phyloP scores from a whole-genome alignment of 2,888 invertebrate genomes.

The Mimas tiliae region DNA sequence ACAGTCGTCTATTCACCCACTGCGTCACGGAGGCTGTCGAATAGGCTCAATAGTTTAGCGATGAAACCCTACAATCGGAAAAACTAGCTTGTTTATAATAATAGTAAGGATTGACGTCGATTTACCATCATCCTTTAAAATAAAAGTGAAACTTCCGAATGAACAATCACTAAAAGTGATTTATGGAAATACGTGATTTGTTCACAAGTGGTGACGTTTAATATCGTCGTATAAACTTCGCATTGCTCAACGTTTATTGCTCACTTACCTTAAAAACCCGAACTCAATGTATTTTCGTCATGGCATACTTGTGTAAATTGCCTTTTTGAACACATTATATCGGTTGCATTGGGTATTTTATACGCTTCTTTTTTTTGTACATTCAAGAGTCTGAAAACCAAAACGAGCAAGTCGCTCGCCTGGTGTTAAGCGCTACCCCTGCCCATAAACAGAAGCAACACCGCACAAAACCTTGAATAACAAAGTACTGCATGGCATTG shows the following conservation, averaged over 20 bases:
- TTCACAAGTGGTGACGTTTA: conserved; percentile 40
- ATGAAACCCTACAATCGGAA: neutral
- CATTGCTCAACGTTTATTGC: conserved; percentile 46
- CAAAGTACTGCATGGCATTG: too few relatives aligned
- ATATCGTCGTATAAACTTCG: conserved; percentile 36
- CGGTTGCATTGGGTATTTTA: neutral
- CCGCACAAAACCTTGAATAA: too few relatives aligned
- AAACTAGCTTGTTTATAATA: too few relatives aligned
- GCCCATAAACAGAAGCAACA: too few relatives aligned
- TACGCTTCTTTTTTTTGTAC: neutral
- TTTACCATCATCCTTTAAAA: neutral
- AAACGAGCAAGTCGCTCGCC: too few relatives aligned
- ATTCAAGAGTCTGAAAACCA: too few relatives aligned
- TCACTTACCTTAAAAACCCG: conserved; percentile 42
- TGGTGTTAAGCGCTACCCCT: too few relatives aligned
- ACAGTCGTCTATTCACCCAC: too few relatives aligned
- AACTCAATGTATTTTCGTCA: conserved; percentile 26
- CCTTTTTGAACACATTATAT: conserved; percentile 2
- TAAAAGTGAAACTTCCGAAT: conserved; percentile 11
- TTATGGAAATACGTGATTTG: conserved; percentile 13
- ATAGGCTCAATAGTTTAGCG: neutral
- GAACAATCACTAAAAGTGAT: conserved; percentile 24
- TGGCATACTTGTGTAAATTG: conserved; percentile 24
- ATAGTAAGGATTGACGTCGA: neutral
- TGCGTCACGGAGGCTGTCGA: too few relatives aligned